A percentile compares a stretch with the other conserved stretches of the same genome.
Conservation (phyloP, 2,888 invertebrate species). For the Drosophila subquinaria region DNA sequence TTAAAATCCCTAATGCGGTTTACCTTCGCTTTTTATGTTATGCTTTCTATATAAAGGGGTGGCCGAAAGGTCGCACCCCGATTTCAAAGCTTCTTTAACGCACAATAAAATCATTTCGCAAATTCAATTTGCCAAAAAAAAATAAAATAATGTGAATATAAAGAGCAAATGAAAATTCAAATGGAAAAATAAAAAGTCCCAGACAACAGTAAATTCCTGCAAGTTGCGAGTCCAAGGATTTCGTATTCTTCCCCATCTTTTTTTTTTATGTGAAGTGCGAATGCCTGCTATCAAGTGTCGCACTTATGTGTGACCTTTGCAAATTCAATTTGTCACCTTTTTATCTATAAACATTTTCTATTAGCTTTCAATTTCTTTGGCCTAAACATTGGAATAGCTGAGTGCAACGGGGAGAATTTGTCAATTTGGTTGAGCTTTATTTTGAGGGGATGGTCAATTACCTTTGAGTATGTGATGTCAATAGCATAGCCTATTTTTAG, state of each 20-base stretch:
- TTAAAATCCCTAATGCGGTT: slow-evolving; percentile 78
- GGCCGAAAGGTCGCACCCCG: slow-evolving; percentile 40
- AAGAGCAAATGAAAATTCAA: slow-evolving; percentile 60
- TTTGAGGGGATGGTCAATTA: slow-evolving; percentile 1
- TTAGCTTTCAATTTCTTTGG: slow-evolving; percentile 62
- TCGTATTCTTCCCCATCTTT: background rate
- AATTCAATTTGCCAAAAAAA: slow-evolving; percentile 72
- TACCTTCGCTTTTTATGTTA: slow-evolving; percentile 31
- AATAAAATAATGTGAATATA: slow-evolving; percentile 44
- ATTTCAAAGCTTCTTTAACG: slow-evolving; percentile 37
- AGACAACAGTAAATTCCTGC: slow-evolving; percentile 54
- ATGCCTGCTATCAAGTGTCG: slow-evolving; percentile 80
- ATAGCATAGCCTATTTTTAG: background rate
- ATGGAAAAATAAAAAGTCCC: slow-evolving; percentile 44
- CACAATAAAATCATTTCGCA: slow-evolving; percentile 77
- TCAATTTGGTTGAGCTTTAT: background rate
- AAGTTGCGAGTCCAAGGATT: slow-evolving; percentile 45
- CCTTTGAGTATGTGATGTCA: background rate
- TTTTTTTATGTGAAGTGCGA: slow-evolving; percentile 56
- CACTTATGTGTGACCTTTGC: slow-evolving; percentile 84
- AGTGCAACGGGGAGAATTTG: slow-evolving; percentile 16
- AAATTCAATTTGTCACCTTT: slow-evolving; percentile 84
- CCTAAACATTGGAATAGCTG: slow-evolving; percentile 36
- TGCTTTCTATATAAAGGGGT: slow-evolving; percentile 55
- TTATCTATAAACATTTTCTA: slow-evolving; percentile 83